Base-by-base conservation (phyloP, 2,797 vertebrate genomes). In the Halcyon chelicuti region DNA sequence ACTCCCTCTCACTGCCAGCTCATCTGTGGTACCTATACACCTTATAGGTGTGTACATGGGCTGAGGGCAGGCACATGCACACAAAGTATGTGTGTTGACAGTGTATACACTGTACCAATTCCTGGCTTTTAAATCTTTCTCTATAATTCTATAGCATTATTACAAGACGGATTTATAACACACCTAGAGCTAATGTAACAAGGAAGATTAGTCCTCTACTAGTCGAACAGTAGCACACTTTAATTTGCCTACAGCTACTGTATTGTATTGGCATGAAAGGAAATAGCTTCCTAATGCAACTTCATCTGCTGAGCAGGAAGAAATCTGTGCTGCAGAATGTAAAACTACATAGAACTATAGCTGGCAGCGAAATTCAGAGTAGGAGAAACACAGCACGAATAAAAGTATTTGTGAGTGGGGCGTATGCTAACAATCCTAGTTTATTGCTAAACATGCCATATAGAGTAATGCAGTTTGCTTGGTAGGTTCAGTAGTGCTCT, bases 151-250 rank as follows among this genome's bases (percentile, higher is more conserved):
- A 51, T 81, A 60, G 58, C 88, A 31, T 91, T 89, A 87, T 97
- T 98, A 97, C 68, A 90, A 98, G 97, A 97, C 96, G 93, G 94
- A 98, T 98, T 98, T 98, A 97, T 97, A 97, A 94, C 96, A 86
- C 51, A 94, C 93, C 96, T 89, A 82, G 89, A 96, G 94, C 96
- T 96, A 94, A 96, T 85, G 67, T 90, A 94, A 92, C 96, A 95
- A 96, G 96, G 97, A 97, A 97, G 97, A 97, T 98, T 95, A 97
- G 96, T 94, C 97, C 93, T 96, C 39, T 95, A 66, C 40, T 65
- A 96, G 96, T 96, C 7, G 2, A 97, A 96, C 86, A 93, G 93
- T 94, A 97, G 97, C 96, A 75, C 63, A 25, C 16, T 96, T 93
- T 94, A 92, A 97, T 97, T 98, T 67, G 97, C 98, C 97, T 83